phyloP scores from a whole-genome alignment of 1,140 invertebrate species.

The Anoplophora glabripennis region DNA sequence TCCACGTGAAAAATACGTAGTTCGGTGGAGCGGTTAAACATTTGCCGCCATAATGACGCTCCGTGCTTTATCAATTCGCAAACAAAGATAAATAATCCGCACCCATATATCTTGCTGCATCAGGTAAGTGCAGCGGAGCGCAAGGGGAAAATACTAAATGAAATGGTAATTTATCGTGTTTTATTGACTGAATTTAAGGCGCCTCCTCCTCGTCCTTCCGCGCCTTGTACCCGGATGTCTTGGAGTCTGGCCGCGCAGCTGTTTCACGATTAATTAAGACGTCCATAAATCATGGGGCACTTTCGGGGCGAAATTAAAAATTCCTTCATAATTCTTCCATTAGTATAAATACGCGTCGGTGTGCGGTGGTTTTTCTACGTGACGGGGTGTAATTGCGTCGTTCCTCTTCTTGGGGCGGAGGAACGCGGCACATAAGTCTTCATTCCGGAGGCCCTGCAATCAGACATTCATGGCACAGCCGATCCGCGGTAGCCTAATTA shows the following conservation, averaged over 20 bases:
- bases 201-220: not conserved
- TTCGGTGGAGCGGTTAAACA: no score
- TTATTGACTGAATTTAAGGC: conserved; percentile 6
- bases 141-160: conserved; percentile 1
- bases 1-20: no score
- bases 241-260: conserved; percentile 18
- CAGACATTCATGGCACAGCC: conserved; percentile 23
- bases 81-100: no score
- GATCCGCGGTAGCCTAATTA: conserved; percentile 20
- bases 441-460: conserved; percentile 19
- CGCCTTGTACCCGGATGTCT: not conserved
- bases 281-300: conserved; percentile 34
- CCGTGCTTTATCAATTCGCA: no score
- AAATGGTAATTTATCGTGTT: conserved; percentile 15
- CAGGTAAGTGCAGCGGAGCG: no score
- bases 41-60: no score
- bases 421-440: conserved; percentile 23
- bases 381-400: not conserved
- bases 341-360: conserved; percentile 29
- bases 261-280: conserved; percentile 37
- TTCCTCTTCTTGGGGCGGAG: not conserved
- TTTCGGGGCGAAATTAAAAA: conserved; percentile 35
- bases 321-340: conserved; percentile 37
- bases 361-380: conserved; percentile 14
- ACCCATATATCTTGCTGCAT: no score